Evolutionary conservation across 1,140 invertebrate genomes (phyloP), one percentile per base, ranked within the genome.

Genomic region (Drosophila subpulchrella): DNA sequence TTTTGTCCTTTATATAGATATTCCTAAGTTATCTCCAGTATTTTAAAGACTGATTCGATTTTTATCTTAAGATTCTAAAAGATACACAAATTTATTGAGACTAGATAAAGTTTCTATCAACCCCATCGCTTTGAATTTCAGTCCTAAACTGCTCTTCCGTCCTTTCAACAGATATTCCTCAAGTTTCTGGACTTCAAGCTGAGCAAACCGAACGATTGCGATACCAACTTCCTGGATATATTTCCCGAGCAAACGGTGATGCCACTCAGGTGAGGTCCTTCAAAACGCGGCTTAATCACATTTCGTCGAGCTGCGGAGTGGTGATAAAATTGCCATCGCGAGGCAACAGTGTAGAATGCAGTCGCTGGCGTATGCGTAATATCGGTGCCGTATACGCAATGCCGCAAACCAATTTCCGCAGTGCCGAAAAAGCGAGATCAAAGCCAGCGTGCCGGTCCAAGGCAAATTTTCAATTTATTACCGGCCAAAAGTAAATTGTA

Each of bases 201-300:
- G 70, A 94, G 94, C 42, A 95, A 95, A 78, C 96, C 96, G 2
- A 97, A 97, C 90, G 96, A 97, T 78, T 97, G 97, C 79, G 95
- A 96, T n/a, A 94, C 93, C 12, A 97, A 97, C 92, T 97, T 96
- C 85, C 93, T 97, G 42, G 96, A 97, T 90, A 93, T 97, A 47
- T 96, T 97, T 91, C 94, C 94, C 6, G 94, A 95, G 59, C 92
- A 93, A 57, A 95, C 95, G 27, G 94, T 96, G 74, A 93, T 96
- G 73, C 93, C 94, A 44, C 93, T 94, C 42, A 93, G 92, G 88
- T 92, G 90, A 44, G 51, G 2, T 6, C 27, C 34, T 38, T 32
- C 36, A 17, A 6, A 24, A n/a, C 4, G 36, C 46, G 13, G 20
- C 42, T 70, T 71, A 70, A 70, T 57, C 34, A 39, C 50, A 70